Conservation (phyloP, 2,888 invertebrate species). For the Drepana falcataria region DNA sequence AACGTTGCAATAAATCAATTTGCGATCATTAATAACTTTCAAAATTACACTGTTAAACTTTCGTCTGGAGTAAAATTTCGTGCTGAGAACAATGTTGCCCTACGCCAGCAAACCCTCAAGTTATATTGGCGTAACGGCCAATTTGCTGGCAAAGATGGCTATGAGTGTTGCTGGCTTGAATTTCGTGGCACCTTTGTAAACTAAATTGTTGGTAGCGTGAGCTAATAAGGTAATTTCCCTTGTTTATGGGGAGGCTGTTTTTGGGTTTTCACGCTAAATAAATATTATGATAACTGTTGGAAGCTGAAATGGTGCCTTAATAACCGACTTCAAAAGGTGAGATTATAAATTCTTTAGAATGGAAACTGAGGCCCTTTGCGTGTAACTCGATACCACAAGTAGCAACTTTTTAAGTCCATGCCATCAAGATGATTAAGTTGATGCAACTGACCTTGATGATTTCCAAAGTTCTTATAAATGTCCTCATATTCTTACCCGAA, state of each 20-base stretch:
- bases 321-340: no score
- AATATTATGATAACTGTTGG: no score
- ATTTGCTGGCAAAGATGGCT: conserved; percentile 36
- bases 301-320: no score
- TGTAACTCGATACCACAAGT: no score
- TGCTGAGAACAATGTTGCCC: conserved; percentile 24
- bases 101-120: conserved; percentile 14
- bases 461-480: no score
- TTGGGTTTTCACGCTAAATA: background rate
- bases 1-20: conserved; percentile 1
- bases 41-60: background rate
- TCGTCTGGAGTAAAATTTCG: conserved; percentile 11
- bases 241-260: conserved; percentile 16
- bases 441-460: no score
- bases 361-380: no score
- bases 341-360: no score
- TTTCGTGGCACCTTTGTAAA: conserved; percentile 21
- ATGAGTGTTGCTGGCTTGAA: conserved; percentile 33
- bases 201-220: conserved; percentile 25
- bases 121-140: conserved; percentile 38
- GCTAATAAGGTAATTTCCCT: conserved; percentile 29
- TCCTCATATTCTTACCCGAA: no score
- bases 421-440: no score
- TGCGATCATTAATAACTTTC: conserved; percentile 2
- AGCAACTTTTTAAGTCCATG: no score